Evolutionary conservation across 2,113 vertebrate species (phyloP).

Genomic region (Onychostruthus taczanowskii): DNA sequence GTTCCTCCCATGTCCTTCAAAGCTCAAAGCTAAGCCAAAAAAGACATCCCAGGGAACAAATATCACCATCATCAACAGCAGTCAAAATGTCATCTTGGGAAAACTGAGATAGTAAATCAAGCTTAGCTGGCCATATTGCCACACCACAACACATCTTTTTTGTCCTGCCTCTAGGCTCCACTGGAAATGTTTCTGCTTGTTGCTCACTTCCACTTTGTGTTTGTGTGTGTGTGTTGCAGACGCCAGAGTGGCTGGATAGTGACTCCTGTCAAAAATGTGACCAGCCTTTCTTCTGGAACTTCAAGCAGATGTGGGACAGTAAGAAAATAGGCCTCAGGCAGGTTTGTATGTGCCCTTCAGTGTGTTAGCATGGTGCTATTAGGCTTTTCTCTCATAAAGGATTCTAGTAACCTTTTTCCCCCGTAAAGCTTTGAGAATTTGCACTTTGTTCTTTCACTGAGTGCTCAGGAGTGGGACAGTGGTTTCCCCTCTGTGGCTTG

Average conservation of each 20-base stretch:
- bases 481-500: neutral
- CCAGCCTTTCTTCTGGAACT: conserved; percentile 99
- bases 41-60: neutral
- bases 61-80: neutral
- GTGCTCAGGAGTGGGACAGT: neutral
- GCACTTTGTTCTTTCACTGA: neutral
- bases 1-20: neutral
- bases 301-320: conserved; percentile 99
- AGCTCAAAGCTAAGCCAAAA: neutral
- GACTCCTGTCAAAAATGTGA: conserved; percentile 98
- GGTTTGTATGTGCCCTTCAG: conserved; percentile 69
- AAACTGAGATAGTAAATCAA: neutral
- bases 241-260: conserved; percentile 96
- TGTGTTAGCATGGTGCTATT: neutral
- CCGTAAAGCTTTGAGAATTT: neutral
- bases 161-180: neutral
- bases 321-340: conserved; percentile 98
- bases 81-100: neutral
- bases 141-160: neutral
- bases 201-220: neutral
- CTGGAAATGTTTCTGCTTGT: neutral
- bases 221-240: conserved; percentile 75
- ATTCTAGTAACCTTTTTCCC: neutral
- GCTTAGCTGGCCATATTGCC: neutral
- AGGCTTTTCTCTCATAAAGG: neutral